Conservation (phyloP, 1,140 invertebrate species). For the Acromyrmex charruanus region DNA sequence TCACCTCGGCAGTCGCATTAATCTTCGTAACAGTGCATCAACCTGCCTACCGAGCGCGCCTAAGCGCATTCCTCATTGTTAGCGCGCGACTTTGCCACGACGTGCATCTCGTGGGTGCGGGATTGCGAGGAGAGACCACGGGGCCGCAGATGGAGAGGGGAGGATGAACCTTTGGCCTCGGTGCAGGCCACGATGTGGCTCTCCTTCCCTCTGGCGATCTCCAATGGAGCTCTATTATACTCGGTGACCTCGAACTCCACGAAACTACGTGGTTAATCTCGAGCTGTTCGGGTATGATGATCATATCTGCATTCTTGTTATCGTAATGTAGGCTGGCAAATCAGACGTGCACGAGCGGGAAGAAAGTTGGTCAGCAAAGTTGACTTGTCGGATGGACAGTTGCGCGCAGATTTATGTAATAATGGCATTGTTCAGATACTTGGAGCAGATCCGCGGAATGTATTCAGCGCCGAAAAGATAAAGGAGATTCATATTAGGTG, state of each 20-base stretch:
- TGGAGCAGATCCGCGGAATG: not conserved
- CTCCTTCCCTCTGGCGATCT: conserved; percentile 66
- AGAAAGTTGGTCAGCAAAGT: conserved; percentile 48
- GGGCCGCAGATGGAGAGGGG: conserved; percentile 11
- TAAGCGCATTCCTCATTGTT: conserved; percentile 78
- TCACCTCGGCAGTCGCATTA: conserved; percentile 71
- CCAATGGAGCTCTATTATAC: conserved; percentile 57
- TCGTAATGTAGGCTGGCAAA: conserved; percentile 21
- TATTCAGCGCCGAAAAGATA: not conserved
- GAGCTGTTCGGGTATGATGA: conserved; percentile 39
- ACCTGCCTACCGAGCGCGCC: conserved; percentile 65
- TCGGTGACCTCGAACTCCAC: conserved; percentile 68
- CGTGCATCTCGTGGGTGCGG: conserved; percentile 71
- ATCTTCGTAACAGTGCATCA: conserved; percentile 79
- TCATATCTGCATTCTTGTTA: conserved; percentile 49
- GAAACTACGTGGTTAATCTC: conserved; percentile 32
- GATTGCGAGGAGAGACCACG: conserved; percentile 24
- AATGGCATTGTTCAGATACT: conserved; percentile 48
- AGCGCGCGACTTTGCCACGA: conserved; percentile 66
- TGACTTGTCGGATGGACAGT: not conserved
- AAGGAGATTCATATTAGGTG: not conserved
- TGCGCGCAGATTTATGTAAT: conserved; percentile 17
- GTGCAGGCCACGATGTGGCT: conserved; percentile 75
- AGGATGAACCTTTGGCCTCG: conserved; percentile 75
- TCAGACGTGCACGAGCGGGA: not conserved